Evolutionary conservation across 1,140 invertebrate genomes (phyloP).

Genomic region (Rhynchophorus ferrugineus): DNA sequence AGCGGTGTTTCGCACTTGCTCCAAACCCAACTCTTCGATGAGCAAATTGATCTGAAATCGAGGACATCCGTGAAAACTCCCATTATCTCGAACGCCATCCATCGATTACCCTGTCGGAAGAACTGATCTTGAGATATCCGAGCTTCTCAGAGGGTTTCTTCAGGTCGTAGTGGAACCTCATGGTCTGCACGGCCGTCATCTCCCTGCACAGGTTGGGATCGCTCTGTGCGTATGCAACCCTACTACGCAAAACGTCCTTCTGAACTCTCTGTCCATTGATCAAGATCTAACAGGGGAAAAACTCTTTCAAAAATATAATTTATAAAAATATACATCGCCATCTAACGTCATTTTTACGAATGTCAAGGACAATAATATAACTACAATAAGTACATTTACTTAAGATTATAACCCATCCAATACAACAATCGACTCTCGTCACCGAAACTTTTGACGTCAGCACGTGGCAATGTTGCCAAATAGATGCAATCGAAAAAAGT

Average conservation of each 20-base stretch:
- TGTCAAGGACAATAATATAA: no score
- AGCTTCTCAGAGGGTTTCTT: constrained; percentile 51
- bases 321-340: no score
- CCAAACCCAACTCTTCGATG: constrained; percentile 83
- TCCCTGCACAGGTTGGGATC: constrained; percentile 53
- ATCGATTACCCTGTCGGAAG: constrained; percentile 50
- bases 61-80: no score
- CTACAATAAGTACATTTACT: no score
- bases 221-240: constrained; percentile 56
- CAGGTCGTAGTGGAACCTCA: constrained; percentile 63
- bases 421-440: no score
- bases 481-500: no score
- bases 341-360: no score
- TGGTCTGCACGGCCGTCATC: constrained; percentile 71
- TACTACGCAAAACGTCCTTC: constrained; percentile 56
- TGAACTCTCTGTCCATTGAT: constrained; percentile 79
- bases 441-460: no score
- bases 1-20: constrained; percentile 71
- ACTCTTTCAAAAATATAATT: neutral
- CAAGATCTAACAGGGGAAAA: constrained; percentile 43
- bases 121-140: constrained; percentile 50
- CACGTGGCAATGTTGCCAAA: no score
- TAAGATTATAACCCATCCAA: no score
- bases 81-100: neutral
- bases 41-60: constrained; percentile 70